Evolutionary conservation across 64 coral and sea anemone genomes (phyloP), one percentile per base, ranked within the genome.

Genomic region (Stichodactyla mertensii): DNA sequence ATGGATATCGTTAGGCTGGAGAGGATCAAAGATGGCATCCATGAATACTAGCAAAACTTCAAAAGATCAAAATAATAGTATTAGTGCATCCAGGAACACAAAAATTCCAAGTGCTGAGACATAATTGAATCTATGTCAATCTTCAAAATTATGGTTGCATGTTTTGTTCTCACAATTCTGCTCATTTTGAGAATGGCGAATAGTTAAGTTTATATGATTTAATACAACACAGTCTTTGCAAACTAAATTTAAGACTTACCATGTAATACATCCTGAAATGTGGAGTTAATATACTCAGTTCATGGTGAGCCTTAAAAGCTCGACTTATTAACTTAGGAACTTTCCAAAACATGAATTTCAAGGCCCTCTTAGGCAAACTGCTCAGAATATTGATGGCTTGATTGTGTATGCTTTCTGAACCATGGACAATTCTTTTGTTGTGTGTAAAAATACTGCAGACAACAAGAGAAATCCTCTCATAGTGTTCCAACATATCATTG

Each of bases 331-430:
- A 52, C 86, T 57, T 88, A 77, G 97, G 88, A 56, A 99, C 92
- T 54, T 80, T 77, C 90, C 88, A 95, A 53, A 83, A 69, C 64
- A 99, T 79, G 86, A 86, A 87, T n/a, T 89, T 85, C 12, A 92
- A 81, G 27, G 87, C 92, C 24, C 86, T 84, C 54, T 89, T 90
- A 45, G 97, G 97, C 86, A 99, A 86, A 61, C 93, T 95, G 66
- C 81, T 92, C 4, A 99, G 26, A 19, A 93, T 78, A 18, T 99
- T 99, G 14, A 95, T 90, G 9, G 93, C 91, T 83, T 99, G 93
- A 84, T 99, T 99, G 77, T 92, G 93, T 71, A 99, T 79, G 53
- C 91, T 95, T 26, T 94, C 88, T 55, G 92, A 77, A 51, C 77
- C 67, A 5, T 95, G 61, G 52, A 90, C 52, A 36, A 86, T 28